Conservation (phyloP, 2,888 invertebrate genomes). For the Teleogryllus oceanicus region DNA sequence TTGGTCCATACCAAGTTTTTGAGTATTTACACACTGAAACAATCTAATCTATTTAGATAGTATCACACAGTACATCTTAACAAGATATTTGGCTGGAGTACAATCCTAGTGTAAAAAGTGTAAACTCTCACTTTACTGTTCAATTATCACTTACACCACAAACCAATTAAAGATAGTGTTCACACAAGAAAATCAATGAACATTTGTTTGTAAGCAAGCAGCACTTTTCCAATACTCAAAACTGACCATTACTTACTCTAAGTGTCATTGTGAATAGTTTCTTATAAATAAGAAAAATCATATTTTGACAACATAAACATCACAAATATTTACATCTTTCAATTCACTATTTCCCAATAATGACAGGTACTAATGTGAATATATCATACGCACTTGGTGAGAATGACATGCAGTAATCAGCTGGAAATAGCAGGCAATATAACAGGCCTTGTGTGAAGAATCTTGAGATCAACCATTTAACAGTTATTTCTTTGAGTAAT, state of each 20-base stretch:
- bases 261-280: too few relatives aligned
- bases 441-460: background rate
- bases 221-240: too few relatives aligned
- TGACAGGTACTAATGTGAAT: constrained; percentile 2
- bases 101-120: background rate
- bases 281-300: too few relatives aligned
- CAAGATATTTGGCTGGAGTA: background rate
- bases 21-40: background rate
- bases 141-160: too few relatives aligned
- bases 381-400: background rate
- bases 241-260: too few relatives aligned
- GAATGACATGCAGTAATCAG: background rate
- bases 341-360: background rate
- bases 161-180: too few relatives aligned
- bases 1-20: background rate
- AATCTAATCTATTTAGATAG: background rate
- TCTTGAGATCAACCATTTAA: background rate
- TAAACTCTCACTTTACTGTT: too few relatives aligned
- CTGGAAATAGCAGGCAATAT: background rate
- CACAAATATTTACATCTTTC: too few relatives aligned
- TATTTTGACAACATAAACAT: too few relatives aligned
- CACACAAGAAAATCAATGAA: too few relatives aligned
- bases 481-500: too few relatives aligned
- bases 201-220: too few relatives aligned
- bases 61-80: background rate